These are phyloP conservation scores for Poeciliopsis retropinna DNA, from an alignment of 2,113 vertebrate genomes.

Conservation along the genomic window DNA sequence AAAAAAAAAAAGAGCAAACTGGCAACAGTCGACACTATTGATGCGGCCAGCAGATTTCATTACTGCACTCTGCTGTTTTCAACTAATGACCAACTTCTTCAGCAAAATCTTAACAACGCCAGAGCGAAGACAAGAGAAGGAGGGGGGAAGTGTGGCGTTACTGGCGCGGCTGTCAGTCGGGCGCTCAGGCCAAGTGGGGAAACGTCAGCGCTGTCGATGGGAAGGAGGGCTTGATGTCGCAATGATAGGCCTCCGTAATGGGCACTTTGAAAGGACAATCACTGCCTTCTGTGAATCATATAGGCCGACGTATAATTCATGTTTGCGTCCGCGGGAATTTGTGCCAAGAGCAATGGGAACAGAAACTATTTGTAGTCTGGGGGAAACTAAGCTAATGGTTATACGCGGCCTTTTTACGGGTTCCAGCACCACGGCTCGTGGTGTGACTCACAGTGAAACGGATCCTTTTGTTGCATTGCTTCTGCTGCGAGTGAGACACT, in stretches of 20 bases:
- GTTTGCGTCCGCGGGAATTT: constrained; percentile 69
- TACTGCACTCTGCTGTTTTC: constrained; percentile 75
- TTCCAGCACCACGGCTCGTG: constrained; percentile 8
- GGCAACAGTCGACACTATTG: constrained; percentile 77
- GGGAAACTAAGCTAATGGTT: constrained; percentile 55
- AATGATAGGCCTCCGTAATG: constrained; percentile 80
- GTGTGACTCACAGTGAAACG: constrained; percentile 38
- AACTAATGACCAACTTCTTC: constrained; percentile 79
- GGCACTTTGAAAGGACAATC: constrained; percentile 72
- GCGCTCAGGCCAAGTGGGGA: constrained; percentile 72
- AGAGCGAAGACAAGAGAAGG: constrained; percentile 25
- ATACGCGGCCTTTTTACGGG: constrained; percentile 38
- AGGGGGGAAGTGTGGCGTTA: constrained; percentile 46
- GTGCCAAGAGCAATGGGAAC: constrained; percentile 61
- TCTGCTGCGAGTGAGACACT: neutral
- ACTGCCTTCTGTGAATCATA: constrained; percentile 75
- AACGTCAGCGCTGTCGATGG: constrained; percentile 78
- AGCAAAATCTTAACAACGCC: constrained; percentile 69
- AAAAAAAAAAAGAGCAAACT: constrained; percentile 70
- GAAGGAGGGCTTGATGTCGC: constrained; percentile 79
- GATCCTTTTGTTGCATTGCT: constrained; percentile 20
- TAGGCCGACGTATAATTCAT: constrained; percentile 73
- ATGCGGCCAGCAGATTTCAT: constrained; percentile 75
- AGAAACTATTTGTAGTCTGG: constrained; percentile 62
- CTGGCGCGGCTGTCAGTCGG: constrained; percentile 73